Evolutionary conservation across 2,888 invertebrate species (phyloP).

Genomic region (Fragum fragum): DNA sequence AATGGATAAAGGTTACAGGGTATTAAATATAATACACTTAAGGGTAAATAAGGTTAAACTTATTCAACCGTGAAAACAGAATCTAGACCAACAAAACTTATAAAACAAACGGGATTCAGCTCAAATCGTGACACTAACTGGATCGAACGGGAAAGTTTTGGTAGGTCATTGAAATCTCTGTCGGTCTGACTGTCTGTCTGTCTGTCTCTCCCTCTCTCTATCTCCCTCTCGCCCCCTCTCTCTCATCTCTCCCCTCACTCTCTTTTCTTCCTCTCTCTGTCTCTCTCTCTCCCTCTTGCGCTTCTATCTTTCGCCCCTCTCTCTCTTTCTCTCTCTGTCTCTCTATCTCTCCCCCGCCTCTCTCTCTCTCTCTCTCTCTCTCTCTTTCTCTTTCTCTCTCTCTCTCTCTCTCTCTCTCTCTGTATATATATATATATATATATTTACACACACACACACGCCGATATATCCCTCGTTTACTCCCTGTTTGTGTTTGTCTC

Average conservation of each 20-base stretch:
- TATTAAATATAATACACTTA: background rate
- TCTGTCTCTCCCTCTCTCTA: background rate
- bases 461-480: too few relatives aligned
- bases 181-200: background rate
- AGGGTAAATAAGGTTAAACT: background rate
- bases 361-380: background rate
- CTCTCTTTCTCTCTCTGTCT: too few relatives aligned
- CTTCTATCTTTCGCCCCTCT: too few relatives aligned
- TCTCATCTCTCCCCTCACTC: background rate
- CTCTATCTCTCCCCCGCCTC: background rate
- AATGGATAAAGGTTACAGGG: background rate
- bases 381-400: background rate
- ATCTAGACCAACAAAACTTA: background rate
- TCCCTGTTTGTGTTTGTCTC: too few relatives aligned
- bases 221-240: background rate
- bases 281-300: background rate
- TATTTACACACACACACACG: too few relatives aligned
- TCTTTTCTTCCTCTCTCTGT: background rate
- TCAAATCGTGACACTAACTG: background rate
- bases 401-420: too few relatives aligned
- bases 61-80: background rate
- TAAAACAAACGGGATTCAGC: background rate
- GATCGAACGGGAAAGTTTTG: background rate
- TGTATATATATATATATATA: too few relatives aligned
- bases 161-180: background rate